Percentiles rank a stretch among this genome's conserved stretches.
Conservation (phyloP, 2,113 vertebrate species). For the Protomyctophum bolini region DNA sequence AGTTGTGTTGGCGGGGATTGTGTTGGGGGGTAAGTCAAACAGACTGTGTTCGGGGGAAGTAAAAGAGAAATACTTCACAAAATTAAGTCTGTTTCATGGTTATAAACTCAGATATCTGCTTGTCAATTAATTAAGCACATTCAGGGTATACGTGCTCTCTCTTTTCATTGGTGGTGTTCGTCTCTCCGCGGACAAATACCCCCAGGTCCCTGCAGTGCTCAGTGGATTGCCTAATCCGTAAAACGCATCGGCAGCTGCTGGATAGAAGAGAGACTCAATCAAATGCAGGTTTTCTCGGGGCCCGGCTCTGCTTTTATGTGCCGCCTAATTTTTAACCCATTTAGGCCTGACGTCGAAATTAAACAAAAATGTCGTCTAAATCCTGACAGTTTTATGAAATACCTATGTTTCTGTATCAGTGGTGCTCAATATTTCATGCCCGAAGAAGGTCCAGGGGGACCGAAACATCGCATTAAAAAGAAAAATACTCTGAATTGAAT, state of each 20-base stretch:
- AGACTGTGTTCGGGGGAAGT: slow-evolving; percentile 35
- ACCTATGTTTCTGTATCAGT: too few species aligned
- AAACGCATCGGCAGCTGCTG: slow-evolving; percentile 48
- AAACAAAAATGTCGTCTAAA: too few species aligned
- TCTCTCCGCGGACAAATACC: slow-evolving; percentile 66
- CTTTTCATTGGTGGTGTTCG: slow-evolving; percentile 52
- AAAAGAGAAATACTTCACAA: slow-evolving; percentile 3
- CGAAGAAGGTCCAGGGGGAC: too few species aligned
- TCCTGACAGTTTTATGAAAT: too few species aligned
- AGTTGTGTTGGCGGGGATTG: slow-evolving; percentile 50
- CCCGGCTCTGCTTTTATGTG: slow-evolving; percentile 42
- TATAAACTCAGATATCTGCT: slow-evolving; percentile 70
- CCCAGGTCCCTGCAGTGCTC: slow-evolving; percentile 32
- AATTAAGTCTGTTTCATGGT: slow-evolving; percentile 77
- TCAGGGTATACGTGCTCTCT: slow-evolving; percentile 46
- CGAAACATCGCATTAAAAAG: too few species aligned
- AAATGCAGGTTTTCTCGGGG: slow-evolving; percentile 46
- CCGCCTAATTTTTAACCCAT: slow-evolving; percentile 31
- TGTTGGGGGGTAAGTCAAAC: neutral
- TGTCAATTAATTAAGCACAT: slow-evolving; percentile 75
- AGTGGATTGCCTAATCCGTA: slow-evolving; percentile 63
- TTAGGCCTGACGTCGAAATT: too few species aligned
- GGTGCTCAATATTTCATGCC: too few species aligned
- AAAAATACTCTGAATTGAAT: too few species aligned
- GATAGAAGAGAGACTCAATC: slow-evolving; percentile 58